Evolutionary conservation across 2,113 vertebrate genomes (phyloP).

Genomic region (Chauna torquata): DNA sequence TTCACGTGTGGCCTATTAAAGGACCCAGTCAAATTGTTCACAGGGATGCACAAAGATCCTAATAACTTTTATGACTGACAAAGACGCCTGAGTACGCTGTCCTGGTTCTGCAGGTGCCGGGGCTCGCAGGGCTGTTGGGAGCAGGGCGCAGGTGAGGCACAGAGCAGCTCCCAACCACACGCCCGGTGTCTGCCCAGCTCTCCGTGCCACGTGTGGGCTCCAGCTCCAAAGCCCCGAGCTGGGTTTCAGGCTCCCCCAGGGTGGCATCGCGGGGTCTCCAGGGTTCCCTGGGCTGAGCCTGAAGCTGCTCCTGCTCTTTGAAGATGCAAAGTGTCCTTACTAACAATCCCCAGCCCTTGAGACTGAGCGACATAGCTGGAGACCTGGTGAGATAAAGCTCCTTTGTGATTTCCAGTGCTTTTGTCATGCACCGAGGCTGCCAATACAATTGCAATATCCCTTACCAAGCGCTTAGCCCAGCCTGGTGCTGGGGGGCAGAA

Average conservation of each 20-base stretch:
- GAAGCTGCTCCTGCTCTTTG: slow-evolving; percentile 32
- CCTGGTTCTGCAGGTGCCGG: too few species aligned
- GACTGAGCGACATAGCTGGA: not conserved
- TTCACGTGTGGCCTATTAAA: not conserved
- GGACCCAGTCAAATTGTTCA: not conserved
- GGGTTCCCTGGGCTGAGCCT: not conserved
- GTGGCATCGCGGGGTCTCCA: not conserved
- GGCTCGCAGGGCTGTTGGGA: too few species aligned
- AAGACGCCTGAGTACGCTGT: not conserved
- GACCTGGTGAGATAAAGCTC: slow-evolving; percentile 34
- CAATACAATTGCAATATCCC: not conserved
- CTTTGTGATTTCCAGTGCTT: slow-evolving; percentile 37
- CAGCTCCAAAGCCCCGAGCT: not conserved
- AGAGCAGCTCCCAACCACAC: not conserved
- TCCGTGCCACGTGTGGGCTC: not conserved
- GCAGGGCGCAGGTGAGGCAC: not conserved
- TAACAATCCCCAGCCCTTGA: not conserved
- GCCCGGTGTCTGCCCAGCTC: not conserved
- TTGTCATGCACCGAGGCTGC: slow-evolving; percentile 42
- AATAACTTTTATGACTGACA: not conserved
- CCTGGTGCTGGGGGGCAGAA: not conserved
- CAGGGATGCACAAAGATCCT: not conserved
- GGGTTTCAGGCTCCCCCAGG: not conserved
- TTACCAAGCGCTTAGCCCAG: not conserved
- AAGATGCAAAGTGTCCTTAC: slow-evolving; percentile 38